Evolutionary conservation across 2,113 vertebrate genomes (phyloP).

Genomic region (Arvicanthis niloticus): DNA sequence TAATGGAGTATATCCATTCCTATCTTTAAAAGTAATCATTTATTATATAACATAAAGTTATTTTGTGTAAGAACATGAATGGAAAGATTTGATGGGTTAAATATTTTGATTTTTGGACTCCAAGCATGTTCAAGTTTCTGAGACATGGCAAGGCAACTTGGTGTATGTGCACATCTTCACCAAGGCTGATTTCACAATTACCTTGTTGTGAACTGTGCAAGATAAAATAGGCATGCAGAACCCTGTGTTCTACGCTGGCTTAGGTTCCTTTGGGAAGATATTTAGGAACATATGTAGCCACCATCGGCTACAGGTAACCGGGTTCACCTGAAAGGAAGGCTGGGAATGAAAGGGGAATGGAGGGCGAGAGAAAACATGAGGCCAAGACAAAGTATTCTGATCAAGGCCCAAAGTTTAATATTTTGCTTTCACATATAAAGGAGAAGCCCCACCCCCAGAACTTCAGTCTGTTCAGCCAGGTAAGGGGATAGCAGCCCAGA

Average conservation of each 20-base stretch:
- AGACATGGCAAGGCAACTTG: background rate
- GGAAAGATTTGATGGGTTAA: background rate
- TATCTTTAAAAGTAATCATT: background rate
- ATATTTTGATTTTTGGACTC: background rate
- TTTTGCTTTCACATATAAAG: too few relatives aligned
- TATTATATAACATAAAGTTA: background rate
- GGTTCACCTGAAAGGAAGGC: too few relatives aligned
- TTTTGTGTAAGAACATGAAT: background rate
- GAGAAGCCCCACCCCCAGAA: too few relatives aligned
- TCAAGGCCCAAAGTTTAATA: too few relatives aligned
- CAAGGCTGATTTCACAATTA: background rate
- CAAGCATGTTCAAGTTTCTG: background rate
- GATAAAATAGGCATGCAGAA: background rate
- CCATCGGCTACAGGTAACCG: too few relatives aligned
- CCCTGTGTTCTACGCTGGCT: background rate
- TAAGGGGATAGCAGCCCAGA: too few relatives aligned
- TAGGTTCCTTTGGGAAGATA: background rate
- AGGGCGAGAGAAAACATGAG: too few relatives aligned
- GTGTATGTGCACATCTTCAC: background rate
- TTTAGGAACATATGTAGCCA: background rate
- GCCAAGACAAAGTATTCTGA: too few relatives aligned
- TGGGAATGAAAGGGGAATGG: too few relatives aligned
- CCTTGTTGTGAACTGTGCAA: background rate
- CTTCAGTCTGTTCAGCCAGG: too few relatives aligned
- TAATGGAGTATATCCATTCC: background rate